These are phyloP conservation scores for Thumatha senex DNA, from an alignment of 2,888 invertebrate species.

Conservation along the genomic window DNA sequence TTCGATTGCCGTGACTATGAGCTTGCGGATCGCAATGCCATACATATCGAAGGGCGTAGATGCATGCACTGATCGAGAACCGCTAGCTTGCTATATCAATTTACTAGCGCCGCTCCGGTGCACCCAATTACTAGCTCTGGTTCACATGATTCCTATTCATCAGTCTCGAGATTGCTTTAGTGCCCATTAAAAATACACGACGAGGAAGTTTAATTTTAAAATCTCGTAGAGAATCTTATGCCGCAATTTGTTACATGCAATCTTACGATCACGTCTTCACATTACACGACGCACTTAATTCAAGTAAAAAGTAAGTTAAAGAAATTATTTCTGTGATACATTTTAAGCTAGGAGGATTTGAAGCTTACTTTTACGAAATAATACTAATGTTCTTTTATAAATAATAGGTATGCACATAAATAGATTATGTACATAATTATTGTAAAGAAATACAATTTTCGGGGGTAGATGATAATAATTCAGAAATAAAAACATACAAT, in stretches of 20 bases:
- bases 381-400: too few species aligned
- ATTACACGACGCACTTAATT: neutral
- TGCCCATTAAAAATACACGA: conserved; percentile 44
- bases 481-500: too few species aligned
- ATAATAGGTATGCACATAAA: too few species aligned
- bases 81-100: conserved; percentile 79
- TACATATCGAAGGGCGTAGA: conserved; percentile 61
- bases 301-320: too few species aligned
- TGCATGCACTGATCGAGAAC: conserved; percentile 64
- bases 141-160: conserved; percentile 76
- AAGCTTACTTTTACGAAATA: too few species aligned
- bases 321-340: too few species aligned
- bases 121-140: conserved; percentile 77
- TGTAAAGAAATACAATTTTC: too few species aligned
- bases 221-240: conserved; percentile 5
- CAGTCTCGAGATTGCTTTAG: conserved; percentile 49
- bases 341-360: too few species aligned
- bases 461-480: too few species aligned
- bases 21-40: conserved; percentile 48
- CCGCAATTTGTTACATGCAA: neutral
- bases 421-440: too few species aligned
- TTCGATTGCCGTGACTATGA: conserved; percentile 49
- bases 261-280: neutral
- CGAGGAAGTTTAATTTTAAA: conserved; percentile 32
- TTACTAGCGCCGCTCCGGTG: conserved; percentile 73